Evolutionary conservation across 2,888 invertebrate genomes (phyloP).

Genomic region (Galeopsomyia nigrocyanea): DNA sequence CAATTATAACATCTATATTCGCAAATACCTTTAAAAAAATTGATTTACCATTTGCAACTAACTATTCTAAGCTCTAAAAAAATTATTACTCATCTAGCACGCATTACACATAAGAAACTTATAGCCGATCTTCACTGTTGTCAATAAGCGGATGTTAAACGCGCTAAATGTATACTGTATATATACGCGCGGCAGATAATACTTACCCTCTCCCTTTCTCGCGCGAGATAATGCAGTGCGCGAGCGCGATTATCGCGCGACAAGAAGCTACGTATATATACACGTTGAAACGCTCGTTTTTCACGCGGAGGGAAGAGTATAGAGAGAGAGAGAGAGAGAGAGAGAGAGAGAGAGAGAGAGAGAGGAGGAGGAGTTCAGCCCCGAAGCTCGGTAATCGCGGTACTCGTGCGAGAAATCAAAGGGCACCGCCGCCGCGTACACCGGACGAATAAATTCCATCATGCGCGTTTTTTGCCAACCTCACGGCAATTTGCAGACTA

Average conservation of each 20-base stretch:
- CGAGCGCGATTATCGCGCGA: constrained; percentile 37
- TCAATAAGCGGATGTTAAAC: no score
- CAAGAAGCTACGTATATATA: constrained; percentile 10
- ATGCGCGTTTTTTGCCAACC: constrained; percentile 6
- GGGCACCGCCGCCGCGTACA: constrained; percentile 21
- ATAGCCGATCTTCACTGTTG: no score
- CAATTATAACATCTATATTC: no score
- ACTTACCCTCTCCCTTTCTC: background rate
- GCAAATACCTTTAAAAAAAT: no score
- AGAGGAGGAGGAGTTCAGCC: background rate
- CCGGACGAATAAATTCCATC: constrained; percentile 39
- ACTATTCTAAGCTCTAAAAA: no score
- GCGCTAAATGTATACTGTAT: background rate
- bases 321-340: no score
- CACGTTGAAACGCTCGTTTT: constrained; percentile 32
- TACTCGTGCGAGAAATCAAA: constrained; percentile 34
- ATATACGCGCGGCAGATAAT: constrained; percentile 13
- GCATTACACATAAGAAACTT: no score
- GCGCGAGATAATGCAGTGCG: background rate
- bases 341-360: background rate
- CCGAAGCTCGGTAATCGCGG: constrained; percentile 28
- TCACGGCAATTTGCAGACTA: constrained; percentile 36
- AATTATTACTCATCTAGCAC: no score
- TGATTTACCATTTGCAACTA: no score
- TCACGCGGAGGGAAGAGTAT: constrained; percentile 27